Base-by-base conservation (phyloP, 2,888 invertebrate genomes). In the Hydropsyche betteni region DNA sequence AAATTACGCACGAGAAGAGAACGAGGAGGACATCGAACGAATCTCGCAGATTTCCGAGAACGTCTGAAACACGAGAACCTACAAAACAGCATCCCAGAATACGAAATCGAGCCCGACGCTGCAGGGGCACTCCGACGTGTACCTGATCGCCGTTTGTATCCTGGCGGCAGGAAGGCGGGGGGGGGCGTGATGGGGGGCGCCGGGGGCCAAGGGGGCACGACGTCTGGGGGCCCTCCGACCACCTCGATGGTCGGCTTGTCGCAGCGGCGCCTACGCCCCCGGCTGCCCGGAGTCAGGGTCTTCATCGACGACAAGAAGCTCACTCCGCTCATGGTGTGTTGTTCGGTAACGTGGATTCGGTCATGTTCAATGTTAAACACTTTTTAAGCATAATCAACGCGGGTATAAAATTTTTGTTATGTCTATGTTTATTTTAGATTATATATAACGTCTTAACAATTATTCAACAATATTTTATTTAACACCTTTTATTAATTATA, bases 281-380 rank as follows among this genome's bases (percentile, higher is more conserved):
- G 87, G 80, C 55, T 55, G 34, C 88, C 88, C 33, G 91, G 90
- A 68, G 90, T 89, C 80, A 91, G 89, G 36, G 90, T 90, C 84
- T 91, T 92, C 84, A 91, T 90, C 81, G 88, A 87, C 79, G 85
- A 84, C 80, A 90, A 82, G 80, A 89, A 88, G 64, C 89, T 88
- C 73, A 89, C 89, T 61, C 89, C 89, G 82, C 89, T 90, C 89
- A 90, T 89, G 73, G 70, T 58, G 24, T 16, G 2, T 8, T 34
- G 36, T 55, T 14, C 34, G 34, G 3, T 44, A 44, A 44, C 10
- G 6, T 44, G 6, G 10, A 44, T 44, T 44, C 2, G 7, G 10
- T 44, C 6, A 44, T 8, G 6, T 44, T 44, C 44, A 8, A 8
- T 8, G 6, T 44, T 10, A 10, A 44, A 44, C 44, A 44, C 44